A percentile compares a stretch with the other conserved stretches of the same genome.
Evolutionary conservation across 2,888 invertebrate genomes (phyloP).

Genomic region (Lycocerus yunnanus): DNA sequence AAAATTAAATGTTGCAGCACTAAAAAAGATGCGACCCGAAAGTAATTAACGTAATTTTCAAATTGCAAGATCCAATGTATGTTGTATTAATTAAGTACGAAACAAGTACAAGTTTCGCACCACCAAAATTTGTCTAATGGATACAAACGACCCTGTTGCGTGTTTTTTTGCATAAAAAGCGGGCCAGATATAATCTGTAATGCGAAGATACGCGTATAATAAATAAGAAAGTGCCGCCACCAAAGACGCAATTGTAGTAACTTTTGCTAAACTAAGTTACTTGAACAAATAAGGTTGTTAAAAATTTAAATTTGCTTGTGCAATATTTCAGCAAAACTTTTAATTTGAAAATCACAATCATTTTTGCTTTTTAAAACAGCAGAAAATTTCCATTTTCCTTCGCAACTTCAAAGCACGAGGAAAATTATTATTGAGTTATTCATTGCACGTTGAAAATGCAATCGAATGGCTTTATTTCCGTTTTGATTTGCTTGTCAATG

Average conservation of each 20-base stretch:
- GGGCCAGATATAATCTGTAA: constrained; percentile 8
- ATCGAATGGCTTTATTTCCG: neutral
- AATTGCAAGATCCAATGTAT: neutral
- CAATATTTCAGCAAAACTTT: neutral
- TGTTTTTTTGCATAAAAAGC: constrained; percentile 23
- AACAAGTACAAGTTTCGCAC: neutral
- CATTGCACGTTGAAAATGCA: neutral
- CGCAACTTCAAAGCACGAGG: neutral
- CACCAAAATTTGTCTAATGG: neutral
- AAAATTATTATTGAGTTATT: neutral
- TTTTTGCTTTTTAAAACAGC: neutral
- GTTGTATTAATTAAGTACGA: constrained; percentile 8
- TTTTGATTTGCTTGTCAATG: neutral
- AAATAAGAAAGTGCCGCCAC: constrained; percentile 13
- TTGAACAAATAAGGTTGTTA: neutral
- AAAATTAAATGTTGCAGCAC: neutral
- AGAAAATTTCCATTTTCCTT: neutral
- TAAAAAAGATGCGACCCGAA: neutral
- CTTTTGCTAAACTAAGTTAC: neutral
- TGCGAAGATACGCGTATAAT: constrained; percentile 17
- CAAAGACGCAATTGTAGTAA: constrained; percentile 5
- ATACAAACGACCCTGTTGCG: constrained; percentile 26
- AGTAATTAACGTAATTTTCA: neutral
- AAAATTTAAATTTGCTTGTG: neutral
- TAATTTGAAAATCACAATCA: neutral